A percentile compares a stretch with the other conserved stretches of the same genome.
These are phyloP conservation scores for Alviniconcha strummeri DNA, from an alignment of 2,888 invertebrate species.

Conservation along the genomic window DNA sequence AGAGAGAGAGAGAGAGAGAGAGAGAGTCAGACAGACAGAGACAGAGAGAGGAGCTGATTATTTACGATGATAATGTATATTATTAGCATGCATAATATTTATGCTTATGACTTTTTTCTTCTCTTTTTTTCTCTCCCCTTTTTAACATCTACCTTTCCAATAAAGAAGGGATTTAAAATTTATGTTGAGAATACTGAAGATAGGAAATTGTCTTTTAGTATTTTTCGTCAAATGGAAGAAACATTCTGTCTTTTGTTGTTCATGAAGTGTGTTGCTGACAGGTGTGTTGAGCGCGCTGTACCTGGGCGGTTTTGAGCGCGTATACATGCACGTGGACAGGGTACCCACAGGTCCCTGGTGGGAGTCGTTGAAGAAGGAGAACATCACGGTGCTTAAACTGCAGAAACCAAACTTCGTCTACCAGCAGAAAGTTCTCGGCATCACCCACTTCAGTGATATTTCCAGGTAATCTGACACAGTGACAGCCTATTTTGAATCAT, in stretches of 20 bases:
- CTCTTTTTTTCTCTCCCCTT: too few species aligned
- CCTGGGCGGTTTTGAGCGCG: conserved; percentile 35
- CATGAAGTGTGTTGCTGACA: background rate
- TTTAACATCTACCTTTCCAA: too few species aligned
- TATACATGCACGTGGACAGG: conserved; percentile 37
- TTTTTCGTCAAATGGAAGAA: background rate
- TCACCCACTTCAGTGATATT: conserved; percentile 20
- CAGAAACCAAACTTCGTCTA: conserved; percentile 1
- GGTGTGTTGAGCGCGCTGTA: conserved; percentile 37
- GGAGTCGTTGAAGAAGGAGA: conserved; percentile 18
- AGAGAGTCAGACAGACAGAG: too few species aligned
- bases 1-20: too few species aligned
- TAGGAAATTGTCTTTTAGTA: too few species aligned
- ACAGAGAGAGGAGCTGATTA: too few species aligned
- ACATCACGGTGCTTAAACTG: conserved; percentile 19
- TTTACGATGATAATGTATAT: too few species aligned
- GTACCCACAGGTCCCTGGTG: conserved; percentile 37
- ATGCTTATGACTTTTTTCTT: too few species aligned
- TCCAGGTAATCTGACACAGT: background rate
- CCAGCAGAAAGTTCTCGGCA: conserved; percentile 19
- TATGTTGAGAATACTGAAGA: too few species aligned
- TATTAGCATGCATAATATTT: too few species aligned
- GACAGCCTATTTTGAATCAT: too few species aligned
- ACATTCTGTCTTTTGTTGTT: background rate
- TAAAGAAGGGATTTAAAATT: too few species aligned